phyloP scores from a whole-genome alignment of 2,797 vertebrate genomes.

The Arremon brunneinucha region DNA sequence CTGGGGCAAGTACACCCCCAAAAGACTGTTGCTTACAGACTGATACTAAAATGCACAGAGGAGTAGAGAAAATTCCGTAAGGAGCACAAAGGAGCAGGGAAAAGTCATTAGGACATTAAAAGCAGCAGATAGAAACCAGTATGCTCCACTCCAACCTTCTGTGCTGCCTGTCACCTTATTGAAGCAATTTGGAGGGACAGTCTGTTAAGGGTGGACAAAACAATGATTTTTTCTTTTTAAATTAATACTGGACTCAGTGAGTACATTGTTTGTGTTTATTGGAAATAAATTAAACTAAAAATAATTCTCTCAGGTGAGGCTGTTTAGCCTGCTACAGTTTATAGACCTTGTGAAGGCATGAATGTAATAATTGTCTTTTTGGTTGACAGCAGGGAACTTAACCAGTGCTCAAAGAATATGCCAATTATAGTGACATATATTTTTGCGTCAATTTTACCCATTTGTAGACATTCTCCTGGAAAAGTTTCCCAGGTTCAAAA shows the following conservation, averaged over 20 bases:
- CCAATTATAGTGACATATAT: background rate
- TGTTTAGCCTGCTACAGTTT: background rate
- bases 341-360: background rate
- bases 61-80: background rate
- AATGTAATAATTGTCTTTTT: background rate
- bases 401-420: background rate
- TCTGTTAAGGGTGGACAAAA: background rate
- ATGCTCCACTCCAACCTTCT: background rate
- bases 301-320: background rate
- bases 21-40: background rate
- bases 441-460: background rate
- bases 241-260: background rate
- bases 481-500: background rate
- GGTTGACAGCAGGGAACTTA: background rate
- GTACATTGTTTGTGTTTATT: background rate
- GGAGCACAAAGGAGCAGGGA: background rate
- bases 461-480: background rate
- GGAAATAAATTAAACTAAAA: background rate
- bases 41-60: background rate
- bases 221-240: background rate
- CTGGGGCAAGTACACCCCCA: accelerated
- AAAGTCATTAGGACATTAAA: background rate
- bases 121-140: background rate
- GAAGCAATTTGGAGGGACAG: background rate
- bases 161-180: background rate